phyloP scores from a whole-genome alignment of 2,888 invertebrate genomes.

The Acanthosepion esculentum region DNA sequence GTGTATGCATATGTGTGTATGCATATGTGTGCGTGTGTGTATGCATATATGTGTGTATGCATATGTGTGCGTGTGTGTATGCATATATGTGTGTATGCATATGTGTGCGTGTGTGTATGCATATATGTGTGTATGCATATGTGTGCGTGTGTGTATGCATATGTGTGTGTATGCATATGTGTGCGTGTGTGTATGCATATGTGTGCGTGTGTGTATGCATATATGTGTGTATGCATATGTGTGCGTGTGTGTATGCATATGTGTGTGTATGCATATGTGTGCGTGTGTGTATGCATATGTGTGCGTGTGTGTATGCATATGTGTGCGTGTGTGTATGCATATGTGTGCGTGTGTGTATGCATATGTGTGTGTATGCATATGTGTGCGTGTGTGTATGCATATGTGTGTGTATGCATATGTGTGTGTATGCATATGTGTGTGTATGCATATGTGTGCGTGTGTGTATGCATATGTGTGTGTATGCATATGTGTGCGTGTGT shows the following conservation, averaged over 20 bases:
- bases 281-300: not conserved
- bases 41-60: not conserved
- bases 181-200: not conserved
- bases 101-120: not conserved
- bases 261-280: not conserved
- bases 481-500: too few species aligned
- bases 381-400: too few species aligned
- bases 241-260: not conserved
- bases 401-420: too few species aligned
- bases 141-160: not conserved
- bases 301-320: too few species aligned
- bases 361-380: too few species aligned
- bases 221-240: not conserved
- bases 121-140: not conserved
- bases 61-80: not conserved
- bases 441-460: too few species aligned
- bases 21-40: not conserved
- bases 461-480: too few species aligned
- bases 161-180: not conserved
- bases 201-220: not conserved
- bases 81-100: not conserved
- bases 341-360: too few species aligned
- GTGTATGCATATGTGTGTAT: not conserved
- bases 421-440: too few species aligned
- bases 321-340: too few species aligned